These are phyloP conservation scores for Eilema griseolum DNA, from an alignment of 2,888 invertebrate species.

Conservation along the genomic window DNA sequence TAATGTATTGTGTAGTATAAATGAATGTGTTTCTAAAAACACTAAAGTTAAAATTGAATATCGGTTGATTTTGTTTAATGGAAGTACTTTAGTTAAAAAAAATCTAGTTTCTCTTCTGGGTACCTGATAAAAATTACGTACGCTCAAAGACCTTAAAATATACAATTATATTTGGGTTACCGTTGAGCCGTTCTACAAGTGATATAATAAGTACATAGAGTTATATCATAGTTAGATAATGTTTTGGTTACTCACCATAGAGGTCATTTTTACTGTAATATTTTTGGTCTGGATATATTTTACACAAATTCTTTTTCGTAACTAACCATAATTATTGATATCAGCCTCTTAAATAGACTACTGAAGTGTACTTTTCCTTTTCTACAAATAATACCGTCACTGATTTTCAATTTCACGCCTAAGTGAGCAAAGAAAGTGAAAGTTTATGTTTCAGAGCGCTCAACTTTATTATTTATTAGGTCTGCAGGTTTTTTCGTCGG, in stretches of 20 bases:
- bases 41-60: no score
- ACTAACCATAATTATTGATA: slow-evolving; percentile 57
- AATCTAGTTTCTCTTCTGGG: neutral
- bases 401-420: slow-evolving; percentile 76
- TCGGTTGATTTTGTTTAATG: no score
- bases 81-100: no score
- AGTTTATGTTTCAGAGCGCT: slow-evolving; percentile 59
- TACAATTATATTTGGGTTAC: neutral
- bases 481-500: no score
- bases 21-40: no score
- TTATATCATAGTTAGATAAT: neutral
- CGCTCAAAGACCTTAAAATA: neutral
- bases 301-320: slow-evolving; percentile 45
- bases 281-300: slow-evolving; percentile 21
- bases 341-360: slow-evolving; percentile 68
- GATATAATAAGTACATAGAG: neutral
- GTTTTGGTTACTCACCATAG: slow-evolving; percentile 57
- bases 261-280: slow-evolving; percentile 43
- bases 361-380: slow-evolving; percentile 53
- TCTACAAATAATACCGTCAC: slow-evolving; percentile 57
- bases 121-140: no score
- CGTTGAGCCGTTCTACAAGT: neutral
- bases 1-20: no score
- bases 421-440: slow-evolving; percentile 73
- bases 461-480: slow-evolving; percentile 34